These are phyloP conservation scores for Muscina levida DNA, from an alignment of 2,888 invertebrate species.

Conservation along the genomic window DNA sequence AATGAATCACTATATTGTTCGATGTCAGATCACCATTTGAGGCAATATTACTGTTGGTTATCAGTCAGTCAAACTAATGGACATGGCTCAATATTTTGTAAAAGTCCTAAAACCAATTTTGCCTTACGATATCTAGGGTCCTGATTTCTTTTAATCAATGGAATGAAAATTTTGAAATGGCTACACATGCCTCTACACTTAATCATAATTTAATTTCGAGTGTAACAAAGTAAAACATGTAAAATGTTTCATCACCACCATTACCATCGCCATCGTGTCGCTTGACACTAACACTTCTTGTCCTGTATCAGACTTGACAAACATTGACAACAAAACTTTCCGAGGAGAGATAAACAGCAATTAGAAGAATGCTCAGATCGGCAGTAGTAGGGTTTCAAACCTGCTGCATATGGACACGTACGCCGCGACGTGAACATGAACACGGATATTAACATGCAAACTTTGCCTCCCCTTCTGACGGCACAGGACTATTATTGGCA, in stretches of 20 bases:
- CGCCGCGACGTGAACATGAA: constrained; percentile 4
- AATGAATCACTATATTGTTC: no score
- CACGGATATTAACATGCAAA: constrained; percentile 33
- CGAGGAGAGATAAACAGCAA: constrained; percentile 23
- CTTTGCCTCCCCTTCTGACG: not conserved
- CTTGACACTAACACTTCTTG: constrained; percentile 63
- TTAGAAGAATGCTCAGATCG: constrained; percentile 6
- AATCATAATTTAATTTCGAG: not conserved
- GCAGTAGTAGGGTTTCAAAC: constrained; percentile 7
- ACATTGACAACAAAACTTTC: constrained; percentile 53
- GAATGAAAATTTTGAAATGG: no score
- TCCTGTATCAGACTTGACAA: constrained; percentile 50
- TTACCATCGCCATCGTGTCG: constrained; percentile 51
- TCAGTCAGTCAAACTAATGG: no score
- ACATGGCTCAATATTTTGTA: no score
- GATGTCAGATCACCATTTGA: no score
- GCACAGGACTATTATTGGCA: constrained; percentile 55
- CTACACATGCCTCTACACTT: no score
- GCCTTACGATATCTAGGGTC: no score
- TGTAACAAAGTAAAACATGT: constrained; percentile 39
- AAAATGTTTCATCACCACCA: constrained; percentile 49
- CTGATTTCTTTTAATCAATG: no score
- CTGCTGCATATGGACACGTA: constrained; percentile 18
- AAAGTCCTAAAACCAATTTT: no score
- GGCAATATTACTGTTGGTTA: no score